These are phyloP conservation scores for Allacma fusca DNA, from an alignment of 2,888 invertebrate species.

Conservation along the genomic window DNA sequence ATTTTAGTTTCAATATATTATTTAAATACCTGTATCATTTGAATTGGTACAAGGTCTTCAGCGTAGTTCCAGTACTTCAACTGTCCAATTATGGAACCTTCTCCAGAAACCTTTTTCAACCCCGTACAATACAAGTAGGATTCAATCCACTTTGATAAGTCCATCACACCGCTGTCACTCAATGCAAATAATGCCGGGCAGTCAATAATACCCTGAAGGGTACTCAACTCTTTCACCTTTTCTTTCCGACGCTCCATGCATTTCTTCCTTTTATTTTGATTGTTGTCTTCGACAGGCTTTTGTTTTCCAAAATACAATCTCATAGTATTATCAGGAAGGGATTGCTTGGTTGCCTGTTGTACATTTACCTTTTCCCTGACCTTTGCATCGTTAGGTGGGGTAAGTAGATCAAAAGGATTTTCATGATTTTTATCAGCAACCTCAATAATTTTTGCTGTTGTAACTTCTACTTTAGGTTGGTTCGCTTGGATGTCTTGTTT, in stretches of 20 bases:
- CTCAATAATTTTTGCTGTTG: too few relatives aligned
- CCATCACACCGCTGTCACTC: constrained; percentile 53
- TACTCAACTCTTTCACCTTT: constrained; percentile 42
- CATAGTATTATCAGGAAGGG: too few relatives aligned
- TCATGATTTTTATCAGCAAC: too few relatives aligned
- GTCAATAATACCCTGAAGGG: constrained; percentile 48
- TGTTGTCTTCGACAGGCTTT: too few relatives aligned
- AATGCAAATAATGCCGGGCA: constrained; percentile 57
- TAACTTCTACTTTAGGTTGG: neutral
- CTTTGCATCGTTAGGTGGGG: too few relatives aligned
- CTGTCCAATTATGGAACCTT: constrained; percentile 51
- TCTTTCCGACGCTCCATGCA: neutral
- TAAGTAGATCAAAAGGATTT: too few relatives aligned
- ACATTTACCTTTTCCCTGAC: too few relatives aligned
- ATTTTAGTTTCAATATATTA: too few relatives aligned
- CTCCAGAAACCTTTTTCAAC: constrained; percentile 47
- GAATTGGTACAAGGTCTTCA: constrained; percentile 53
- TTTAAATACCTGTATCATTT: constrained; percentile 54
- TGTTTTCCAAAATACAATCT: too few relatives aligned
- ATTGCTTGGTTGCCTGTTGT: too few relatives aligned
- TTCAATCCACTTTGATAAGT: constrained; percentile 53
- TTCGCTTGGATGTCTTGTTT: neutral
- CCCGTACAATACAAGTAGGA: constrained; percentile 50
- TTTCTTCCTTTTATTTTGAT: neutral
- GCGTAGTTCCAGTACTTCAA: constrained; percentile 56